Percentiles rank a stretch among this genome's conserved stretches.
These are phyloP conservation scores for Rhagium mordax DNA, from an alignment of 2,888 invertebrate species.

Conservation along the genomic window DNA sequence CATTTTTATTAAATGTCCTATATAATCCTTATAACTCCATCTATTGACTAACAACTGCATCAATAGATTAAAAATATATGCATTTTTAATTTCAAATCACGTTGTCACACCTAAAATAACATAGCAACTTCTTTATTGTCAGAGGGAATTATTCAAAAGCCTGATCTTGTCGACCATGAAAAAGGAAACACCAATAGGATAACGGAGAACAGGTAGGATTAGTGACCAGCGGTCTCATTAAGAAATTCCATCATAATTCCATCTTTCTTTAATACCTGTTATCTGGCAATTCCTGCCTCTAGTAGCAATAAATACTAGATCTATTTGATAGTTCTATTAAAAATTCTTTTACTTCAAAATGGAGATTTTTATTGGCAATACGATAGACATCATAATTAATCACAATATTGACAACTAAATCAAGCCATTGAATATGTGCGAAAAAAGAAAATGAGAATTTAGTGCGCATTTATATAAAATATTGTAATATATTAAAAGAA, in stretches of 20 bases:
- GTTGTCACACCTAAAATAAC: constrained; percentile 54
- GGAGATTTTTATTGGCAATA: background rate
- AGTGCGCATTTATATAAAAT: too few relatives aligned
- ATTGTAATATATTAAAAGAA: too few relatives aligned
- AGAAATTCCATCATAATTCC: background rate
- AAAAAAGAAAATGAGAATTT: too few relatives aligned
- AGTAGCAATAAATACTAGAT: background rate
- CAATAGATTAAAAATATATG: constrained; percentile 34
- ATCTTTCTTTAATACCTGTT: constrained; percentile 19
- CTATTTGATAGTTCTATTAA: background rate
- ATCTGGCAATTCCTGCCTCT: background rate
- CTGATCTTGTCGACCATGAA: constrained; percentile 59
- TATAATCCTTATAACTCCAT: constrained; percentile 48
- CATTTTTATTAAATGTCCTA: constrained; percentile 4
- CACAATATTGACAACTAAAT: too few relatives aligned
- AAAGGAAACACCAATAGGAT: constrained; percentile 56
- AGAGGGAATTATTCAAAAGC: constrained; percentile 56
- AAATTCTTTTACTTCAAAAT: background rate
- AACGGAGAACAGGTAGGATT: constrained; percentile 48
- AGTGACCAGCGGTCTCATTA: constrained; percentile 38
- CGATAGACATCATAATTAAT: too few relatives aligned
- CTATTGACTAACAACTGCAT: constrained; percentile 44
- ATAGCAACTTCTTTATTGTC: constrained; percentile 58
- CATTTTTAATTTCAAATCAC: constrained; percentile 27
- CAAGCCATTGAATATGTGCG: too few relatives aligned